phyloP scores from a whole-genome alignment of 2,113 vertebrate species.

The Oryzias celebensis region DNA sequence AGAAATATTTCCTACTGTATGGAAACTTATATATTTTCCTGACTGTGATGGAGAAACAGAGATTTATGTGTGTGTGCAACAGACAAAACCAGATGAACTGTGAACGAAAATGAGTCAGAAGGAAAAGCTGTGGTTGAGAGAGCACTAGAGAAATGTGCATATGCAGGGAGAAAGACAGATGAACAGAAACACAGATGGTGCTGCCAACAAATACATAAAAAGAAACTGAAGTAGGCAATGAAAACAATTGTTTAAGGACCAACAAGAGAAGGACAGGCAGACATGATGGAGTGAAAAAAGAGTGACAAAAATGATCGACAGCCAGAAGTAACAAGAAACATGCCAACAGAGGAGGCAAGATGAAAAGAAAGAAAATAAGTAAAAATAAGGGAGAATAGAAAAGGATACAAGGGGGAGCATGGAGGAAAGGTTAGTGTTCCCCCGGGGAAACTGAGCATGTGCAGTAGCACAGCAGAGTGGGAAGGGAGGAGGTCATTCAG shows the following conservation, averaged over 20 bases:
- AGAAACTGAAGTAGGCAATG: conserved; percentile 14
- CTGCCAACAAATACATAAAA: conserved; percentile 21
- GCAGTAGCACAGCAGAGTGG: conserved; percentile 4
- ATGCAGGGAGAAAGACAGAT: conserved; percentile 6
- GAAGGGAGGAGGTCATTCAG: conserved; percentile 32
- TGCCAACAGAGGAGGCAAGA: conserved; percentile 15
- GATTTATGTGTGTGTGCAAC: not conserved
- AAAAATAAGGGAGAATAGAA: conserved; percentile 10
- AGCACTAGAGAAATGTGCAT: conserved; percentile 15
- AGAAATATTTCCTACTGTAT: conserved; percentile 67
- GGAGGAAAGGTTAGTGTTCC: conserved; percentile 15
- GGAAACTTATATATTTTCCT: conserved; percentile 52
- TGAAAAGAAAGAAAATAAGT: not conserved
- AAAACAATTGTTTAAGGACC: conserved; percentile 33
- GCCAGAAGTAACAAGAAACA: conserved; percentile 28
- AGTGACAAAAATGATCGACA: not conserved
- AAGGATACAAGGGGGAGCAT: not conserved
- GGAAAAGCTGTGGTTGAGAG: not conserved
- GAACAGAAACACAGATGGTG: not conserved
- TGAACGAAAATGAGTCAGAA: conserved; percentile 15
- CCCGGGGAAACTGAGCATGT: conserved; percentile 35
- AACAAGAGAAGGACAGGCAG: conserved; percentile 28
- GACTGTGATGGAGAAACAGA: conserved; percentile 15
- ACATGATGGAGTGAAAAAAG: conserved; percentile 3
- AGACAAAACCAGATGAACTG: conserved; percentile 49